phyloP scores from a whole-genome alignment of 2,113 vertebrate genomes.

The Tyto alba region DNA sequence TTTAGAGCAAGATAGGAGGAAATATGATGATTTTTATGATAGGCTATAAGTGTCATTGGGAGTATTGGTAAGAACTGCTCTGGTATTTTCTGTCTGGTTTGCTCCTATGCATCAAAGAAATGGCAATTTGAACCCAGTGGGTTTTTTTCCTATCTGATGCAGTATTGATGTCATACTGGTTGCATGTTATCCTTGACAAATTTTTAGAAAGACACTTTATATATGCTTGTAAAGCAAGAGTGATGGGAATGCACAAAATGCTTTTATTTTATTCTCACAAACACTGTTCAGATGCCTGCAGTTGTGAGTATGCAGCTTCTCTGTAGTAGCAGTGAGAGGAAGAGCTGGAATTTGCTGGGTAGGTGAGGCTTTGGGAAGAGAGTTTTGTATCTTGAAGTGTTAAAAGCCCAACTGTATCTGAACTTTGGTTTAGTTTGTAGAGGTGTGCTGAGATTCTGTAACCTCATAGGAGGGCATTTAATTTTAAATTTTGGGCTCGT shows the following conservation, averaged over 20 bases:
- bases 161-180: background rate
- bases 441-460: background rate
- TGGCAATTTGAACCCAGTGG: rapidly evolving
- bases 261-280: background rate
- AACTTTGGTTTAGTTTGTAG: background rate
- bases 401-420: background rate
- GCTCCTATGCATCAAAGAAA: background rate
- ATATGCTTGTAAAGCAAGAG: background rate
- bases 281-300: background rate
- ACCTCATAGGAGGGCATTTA: too few species aligned
- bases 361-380: background rate
- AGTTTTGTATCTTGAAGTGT: background rate
- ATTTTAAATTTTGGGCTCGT: too few species aligned
- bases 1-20: background rate
- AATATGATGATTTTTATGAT: background rate
- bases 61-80: background rate
- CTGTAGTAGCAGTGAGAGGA: background rate
- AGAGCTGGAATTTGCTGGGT: background rate
- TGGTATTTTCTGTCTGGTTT: background rate
- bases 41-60: background rate
- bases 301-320: background rate
- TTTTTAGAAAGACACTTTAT: background rate
- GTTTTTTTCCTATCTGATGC: background rate
- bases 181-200: background rate
- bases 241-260: background rate